These are phyloP conservation scores for Aquatica leii DNA, from an alignment of 2,888 invertebrate species.

Conservation along the genomic window DNA sequence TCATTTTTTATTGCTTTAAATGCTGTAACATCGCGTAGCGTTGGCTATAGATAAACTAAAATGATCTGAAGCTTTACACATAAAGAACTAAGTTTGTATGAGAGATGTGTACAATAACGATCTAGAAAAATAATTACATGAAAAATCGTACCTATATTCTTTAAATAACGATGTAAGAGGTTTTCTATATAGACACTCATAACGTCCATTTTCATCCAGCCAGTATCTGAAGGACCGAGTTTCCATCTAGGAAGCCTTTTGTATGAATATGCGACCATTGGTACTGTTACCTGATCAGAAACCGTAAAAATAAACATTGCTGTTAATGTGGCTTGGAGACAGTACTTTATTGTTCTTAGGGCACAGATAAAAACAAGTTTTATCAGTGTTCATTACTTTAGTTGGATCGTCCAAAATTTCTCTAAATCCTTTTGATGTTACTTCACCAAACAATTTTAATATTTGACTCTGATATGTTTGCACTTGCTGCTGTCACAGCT, in stretches of 20 bases:
- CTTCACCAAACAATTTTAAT: neutral
- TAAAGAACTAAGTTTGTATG: too few relatives aligned
- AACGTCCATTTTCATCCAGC: neutral
- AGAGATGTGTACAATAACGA: neutral
- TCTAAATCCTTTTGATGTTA: neutral
- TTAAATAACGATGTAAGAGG: neutral
- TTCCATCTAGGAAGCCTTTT: neutral
- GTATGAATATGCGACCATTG: too few relatives aligned
- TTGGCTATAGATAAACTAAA: neutral
- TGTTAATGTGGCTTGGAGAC: neutral
- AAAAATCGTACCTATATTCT: neutral
- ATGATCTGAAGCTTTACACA: neutral
- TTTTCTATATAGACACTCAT: neutral
- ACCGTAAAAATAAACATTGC: too few relatives aligned
- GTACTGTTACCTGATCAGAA: too few relatives aligned
- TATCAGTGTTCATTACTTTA: neutral
- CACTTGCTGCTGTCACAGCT: neutral
- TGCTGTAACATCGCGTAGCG: neutral
- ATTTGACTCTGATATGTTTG: neutral
- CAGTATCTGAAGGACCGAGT: neutral
- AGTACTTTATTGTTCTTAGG: slow-evolving; percentile 1
- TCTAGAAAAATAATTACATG: neutral
- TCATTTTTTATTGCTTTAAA: too few relatives aligned
- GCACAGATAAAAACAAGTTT: neutral
- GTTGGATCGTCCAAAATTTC: neutral